Evolutionary conservation across 2,888 invertebrate genomes (phyloP).

Genomic region (Acleris sparsana): DNA sequence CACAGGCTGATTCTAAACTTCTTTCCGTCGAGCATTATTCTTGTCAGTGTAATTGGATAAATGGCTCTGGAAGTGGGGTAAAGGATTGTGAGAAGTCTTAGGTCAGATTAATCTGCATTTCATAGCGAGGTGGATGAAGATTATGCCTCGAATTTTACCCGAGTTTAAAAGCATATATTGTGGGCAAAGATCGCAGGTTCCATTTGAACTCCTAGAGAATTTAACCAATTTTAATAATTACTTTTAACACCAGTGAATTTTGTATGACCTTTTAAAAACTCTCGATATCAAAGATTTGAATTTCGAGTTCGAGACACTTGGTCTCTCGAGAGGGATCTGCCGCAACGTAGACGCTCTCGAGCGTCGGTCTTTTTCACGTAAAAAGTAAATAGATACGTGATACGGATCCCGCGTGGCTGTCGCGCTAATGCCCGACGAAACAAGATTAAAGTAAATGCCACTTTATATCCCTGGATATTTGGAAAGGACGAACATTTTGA

Average conservation of each 20-base stretch:
- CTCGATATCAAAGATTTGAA: slow-evolving; percentile 10
- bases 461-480: slow-evolving; percentile 3
- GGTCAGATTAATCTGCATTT: slow-evolving; percentile 25
- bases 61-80: slow-evolving; percentile 49
- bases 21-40: slow-evolving; percentile 52
- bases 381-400: slow-evolving; percentile 46
- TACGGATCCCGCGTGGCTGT: slow-evolving; percentile 40
- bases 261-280: no score
- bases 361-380: slow-evolving; percentile 38
- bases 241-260: no score
- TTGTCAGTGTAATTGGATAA: slow-evolving; percentile 59
- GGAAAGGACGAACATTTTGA: neutral
- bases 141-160: no score
- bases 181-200: no score
- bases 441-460: slow-evolving; percentile 37
- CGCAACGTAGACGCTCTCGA: slow-evolving; percentile 29
- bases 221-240: no score
- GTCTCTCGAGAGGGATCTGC: slow-evolving; percentile 32
- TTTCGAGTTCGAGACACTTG: slow-evolving; percentile 16
- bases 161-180: no score
- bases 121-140: neutral
- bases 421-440: slow-evolving; percentile 37
- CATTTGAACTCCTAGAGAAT: no score
- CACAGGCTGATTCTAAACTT: slow-evolving; percentile 58
- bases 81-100: slow-evolving; percentile 32